Base-by-base conservation (phyloP, 1,140 invertebrate species). In the Spodoptera litura region DNA sequence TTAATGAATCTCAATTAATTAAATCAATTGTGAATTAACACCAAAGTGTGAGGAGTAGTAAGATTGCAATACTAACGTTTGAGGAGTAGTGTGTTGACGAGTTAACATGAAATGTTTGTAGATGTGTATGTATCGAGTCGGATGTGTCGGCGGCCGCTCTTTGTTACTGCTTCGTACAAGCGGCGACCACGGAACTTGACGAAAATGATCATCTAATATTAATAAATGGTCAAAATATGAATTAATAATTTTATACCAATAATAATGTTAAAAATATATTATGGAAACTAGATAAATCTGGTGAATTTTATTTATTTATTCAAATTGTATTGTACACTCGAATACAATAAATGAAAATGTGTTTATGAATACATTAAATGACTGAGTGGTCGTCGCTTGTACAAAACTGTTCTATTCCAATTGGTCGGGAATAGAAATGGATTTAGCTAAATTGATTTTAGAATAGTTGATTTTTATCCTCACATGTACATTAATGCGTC, bases 1-100 rank as follows among this genome's bases (percentile, higher is more conserved):
- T 77, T 20, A 56, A 62, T 68, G 74, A 77, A 77, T 77, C 62
- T 77, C 74, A 56, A 66, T 68, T 77, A 49, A 56, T 68, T 64
- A 53, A 51, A 74, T 31, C 73, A 51, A 59, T 76, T 76, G 74
- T 77, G 62, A 77, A 68, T 68, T 77, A 68, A 77, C 56, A 64
- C 52, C 62, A 27, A 20, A 52, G 74, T 56, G 52, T 77, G 74
- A 53, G 53, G 25, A 52, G 38, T 77, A 77, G 62, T 25, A 49
- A 66, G 20, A 15, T 66, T 77, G 51, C 74, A 68, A 56, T 77
- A 77, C 73, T 77, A 56, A 77, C 61, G 44, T 59, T 75, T 62
- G 72, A 62, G 27, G 38, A 27, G 53, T 55, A 71, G 58, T 51
- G 44, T 73, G 68, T 73, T 75, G 73, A 75, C 10, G 10, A 59